phyloP scores from a whole-genome alignment of 2,888 invertebrate genomes.

The Diloba caeruleocephala region DNA sequence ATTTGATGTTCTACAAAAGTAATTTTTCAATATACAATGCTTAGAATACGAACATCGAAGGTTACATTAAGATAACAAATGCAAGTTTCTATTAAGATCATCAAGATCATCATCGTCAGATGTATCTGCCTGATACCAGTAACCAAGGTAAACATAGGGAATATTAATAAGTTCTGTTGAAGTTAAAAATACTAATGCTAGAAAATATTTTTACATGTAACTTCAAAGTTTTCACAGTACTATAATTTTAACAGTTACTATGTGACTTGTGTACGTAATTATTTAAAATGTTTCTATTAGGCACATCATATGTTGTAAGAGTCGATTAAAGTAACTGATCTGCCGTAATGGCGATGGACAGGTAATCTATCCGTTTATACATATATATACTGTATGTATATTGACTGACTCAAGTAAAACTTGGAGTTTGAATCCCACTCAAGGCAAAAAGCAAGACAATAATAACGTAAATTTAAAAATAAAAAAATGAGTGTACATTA shows the following conservation, averaged over 20 bases:
- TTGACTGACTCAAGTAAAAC: not conserved
- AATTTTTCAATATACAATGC: constrained; percentile 55
- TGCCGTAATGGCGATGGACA: constrained; percentile 2
- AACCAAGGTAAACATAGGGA: constrained; percentile 53
- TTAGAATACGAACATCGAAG: constrained; percentile 72
- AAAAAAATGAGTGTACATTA: too few species aligned
- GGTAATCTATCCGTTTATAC: constrained; percentile 5
- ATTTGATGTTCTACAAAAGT: constrained; percentile 70
- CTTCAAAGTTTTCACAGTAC: not conserved
- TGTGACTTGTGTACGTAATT: not conserved
- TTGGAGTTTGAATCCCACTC: constrained; percentile 4
- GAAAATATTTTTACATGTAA: constrained; percentile 8
- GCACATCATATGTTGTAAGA: not conserved
- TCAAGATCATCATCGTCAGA: constrained; percentile 44
- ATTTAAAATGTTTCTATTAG: too few species aligned
- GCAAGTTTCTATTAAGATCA: constrained; percentile 45
- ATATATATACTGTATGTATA: constrained; percentile 3
- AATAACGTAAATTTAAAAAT: constrained; percentile 13
- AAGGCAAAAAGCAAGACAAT: constrained; percentile 28
- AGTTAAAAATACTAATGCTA: constrained; percentile 14
- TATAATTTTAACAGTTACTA: not conserved
- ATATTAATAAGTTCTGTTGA: constrained; percentile 35
- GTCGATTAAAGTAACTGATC: not conserved
- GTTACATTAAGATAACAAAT: constrained; percentile 61
- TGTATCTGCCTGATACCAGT: constrained; percentile 22